These are phyloP conservation scores for Solea senegalensis DNA, from an alignment of 2,113 vertebrate genomes.

Conservation along the genomic window DNA sequence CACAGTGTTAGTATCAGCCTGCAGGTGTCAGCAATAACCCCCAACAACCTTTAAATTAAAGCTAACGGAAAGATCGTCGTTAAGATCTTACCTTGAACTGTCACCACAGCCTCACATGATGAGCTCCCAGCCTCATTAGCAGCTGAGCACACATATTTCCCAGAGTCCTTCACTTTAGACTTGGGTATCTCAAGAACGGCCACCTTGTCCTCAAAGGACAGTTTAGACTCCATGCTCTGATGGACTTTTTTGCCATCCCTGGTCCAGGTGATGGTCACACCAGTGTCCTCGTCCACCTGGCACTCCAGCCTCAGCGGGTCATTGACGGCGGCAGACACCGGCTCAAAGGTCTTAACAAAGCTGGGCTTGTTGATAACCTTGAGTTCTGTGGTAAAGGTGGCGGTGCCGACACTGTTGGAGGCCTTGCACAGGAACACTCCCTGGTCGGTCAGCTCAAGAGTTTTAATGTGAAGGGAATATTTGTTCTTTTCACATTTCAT, in stretches of 20 bases:
- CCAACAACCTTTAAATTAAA: constrained; percentile 39
- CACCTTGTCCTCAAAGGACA: constrained; percentile 96
- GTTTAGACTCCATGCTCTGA: constrained; percentile 91
- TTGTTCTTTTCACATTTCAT: constrained; percentile 89
- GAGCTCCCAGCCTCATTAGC: constrained; percentile 95
- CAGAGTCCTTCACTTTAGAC: constrained; percentile 94
- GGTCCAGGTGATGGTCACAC: constrained; percentile 90
- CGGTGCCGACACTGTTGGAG: constrained; percentile 93
- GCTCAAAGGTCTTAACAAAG: constrained; percentile 88
- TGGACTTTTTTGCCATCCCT: constrained; percentile 93
- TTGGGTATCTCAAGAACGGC: constrained; percentile 93
- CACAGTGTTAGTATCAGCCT: constrained; percentile 52
- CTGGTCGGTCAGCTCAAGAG: constrained; percentile 85
- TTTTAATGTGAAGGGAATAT: constrained; percentile 88
- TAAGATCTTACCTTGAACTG: constrained; percentile 92
- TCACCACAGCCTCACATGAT: constrained; percentile 85
- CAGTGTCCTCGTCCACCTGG: constrained; percentile 95
- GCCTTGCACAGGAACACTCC: constrained; percentile 95
- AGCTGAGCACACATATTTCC: constrained; percentile 91
- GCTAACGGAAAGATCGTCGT: constrained; percentile 40
- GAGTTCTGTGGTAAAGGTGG: constrained; percentile 89
- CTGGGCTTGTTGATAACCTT: constrained; percentile 89
- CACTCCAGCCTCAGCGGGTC: constrained; percentile 91
- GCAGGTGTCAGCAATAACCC: constrained; percentile 34
- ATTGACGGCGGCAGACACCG: constrained; percentile 87